phyloP scores from a whole-genome alignment of 37 sponge, comb jelly and placozoan genomes.

The Chondrilla cf. caribensis region DNA sequence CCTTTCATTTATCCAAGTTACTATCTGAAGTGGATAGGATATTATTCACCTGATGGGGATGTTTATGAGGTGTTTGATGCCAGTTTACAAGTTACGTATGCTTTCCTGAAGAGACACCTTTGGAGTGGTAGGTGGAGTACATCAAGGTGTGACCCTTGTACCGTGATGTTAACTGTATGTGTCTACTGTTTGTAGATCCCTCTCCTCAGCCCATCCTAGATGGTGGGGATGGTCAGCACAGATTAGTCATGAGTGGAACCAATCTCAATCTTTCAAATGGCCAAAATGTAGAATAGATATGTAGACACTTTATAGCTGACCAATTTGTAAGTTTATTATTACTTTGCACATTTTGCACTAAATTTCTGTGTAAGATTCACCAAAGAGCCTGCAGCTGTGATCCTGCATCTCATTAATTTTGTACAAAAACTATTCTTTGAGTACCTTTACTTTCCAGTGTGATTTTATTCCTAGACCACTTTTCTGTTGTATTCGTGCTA shows the following conservation, averaged over 20 bases:
- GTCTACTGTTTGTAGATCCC: background rate
- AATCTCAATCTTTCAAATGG: conserved; percentile 33
- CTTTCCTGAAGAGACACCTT: conserved; percentile 62
- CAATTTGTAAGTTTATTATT: too few relatives aligned
- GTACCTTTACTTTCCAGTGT: too few relatives aligned
- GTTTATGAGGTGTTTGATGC: conserved; percentile 28
- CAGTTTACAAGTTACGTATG: conserved; percentile 49
- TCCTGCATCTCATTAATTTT: too few relatives aligned
- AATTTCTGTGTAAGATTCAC: too few relatives aligned
- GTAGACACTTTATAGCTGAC: too few relatives aligned
- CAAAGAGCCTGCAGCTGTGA: too few relatives aligned
- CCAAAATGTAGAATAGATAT: background rate
- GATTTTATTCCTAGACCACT: too few relatives aligned
- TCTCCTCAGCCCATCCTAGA: conserved; percentile 46
- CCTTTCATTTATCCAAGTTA: conserved; percentile 15
- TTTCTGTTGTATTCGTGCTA: too few relatives aligned
- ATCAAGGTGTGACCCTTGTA: too few relatives aligned
- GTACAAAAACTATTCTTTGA: too few relatives aligned
- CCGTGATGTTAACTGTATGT: background rate
- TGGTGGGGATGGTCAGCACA: conserved; percentile 50
- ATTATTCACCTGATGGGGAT: conserved; percentile 8
- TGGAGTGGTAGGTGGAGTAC: conserved; percentile 47
- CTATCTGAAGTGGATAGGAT: background rate
- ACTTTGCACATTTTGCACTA: too few relatives aligned
- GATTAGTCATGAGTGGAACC: conserved; percentile 57